These are phyloP conservation scores for Betta splendens DNA, from an alignment of 2,797 vertebrate genomes.

Conservation along the genomic window DNA sequence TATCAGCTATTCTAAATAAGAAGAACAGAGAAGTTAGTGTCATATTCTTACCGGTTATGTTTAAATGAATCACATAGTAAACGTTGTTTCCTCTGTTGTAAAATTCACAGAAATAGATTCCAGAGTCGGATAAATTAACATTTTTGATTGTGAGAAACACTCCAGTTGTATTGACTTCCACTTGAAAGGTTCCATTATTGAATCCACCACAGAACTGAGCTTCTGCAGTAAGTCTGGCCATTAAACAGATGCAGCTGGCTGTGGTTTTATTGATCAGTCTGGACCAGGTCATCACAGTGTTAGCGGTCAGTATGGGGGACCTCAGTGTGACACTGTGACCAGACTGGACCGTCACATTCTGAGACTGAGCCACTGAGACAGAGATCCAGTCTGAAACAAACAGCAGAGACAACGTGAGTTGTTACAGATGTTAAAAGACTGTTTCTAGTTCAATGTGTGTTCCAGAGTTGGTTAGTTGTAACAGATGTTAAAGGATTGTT, in stretches of 20 bases:
- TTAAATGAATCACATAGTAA: background rate
- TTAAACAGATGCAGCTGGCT: background rate
- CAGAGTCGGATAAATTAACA: conserved; percentile 32
- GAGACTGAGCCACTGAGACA: fast-evolving
- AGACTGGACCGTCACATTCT: conserved; percentile 6
- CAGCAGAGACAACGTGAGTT: no score
- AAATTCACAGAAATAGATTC: conserved; percentile 48
- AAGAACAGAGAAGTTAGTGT: background rate
- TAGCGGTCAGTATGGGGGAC: conserved; percentile 16
- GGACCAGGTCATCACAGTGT: conserved; percentile 19
- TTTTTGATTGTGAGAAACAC: conserved; percentile 22
- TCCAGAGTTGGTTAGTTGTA: no score
- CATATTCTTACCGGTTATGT: conserved; percentile 3
- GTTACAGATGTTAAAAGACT: no score
- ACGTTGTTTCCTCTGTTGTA: fast-evolving
- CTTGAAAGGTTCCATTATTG: background rate
- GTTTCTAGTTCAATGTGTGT: no score
- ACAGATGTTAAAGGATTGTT: no score
- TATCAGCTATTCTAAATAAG: no score
- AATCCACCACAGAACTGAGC: background rate
- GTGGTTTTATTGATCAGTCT: conserved; percentile 15
- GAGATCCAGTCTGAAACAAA: background rate
- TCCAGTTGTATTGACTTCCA: background rate
- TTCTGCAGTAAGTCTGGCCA: fast-evolving
- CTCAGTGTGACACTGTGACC: conserved; percentile 19